Evolutionary conservation across 2,888 invertebrate genomes (phyloP).

Genomic region (Melanostoma mellinum): DNA sequence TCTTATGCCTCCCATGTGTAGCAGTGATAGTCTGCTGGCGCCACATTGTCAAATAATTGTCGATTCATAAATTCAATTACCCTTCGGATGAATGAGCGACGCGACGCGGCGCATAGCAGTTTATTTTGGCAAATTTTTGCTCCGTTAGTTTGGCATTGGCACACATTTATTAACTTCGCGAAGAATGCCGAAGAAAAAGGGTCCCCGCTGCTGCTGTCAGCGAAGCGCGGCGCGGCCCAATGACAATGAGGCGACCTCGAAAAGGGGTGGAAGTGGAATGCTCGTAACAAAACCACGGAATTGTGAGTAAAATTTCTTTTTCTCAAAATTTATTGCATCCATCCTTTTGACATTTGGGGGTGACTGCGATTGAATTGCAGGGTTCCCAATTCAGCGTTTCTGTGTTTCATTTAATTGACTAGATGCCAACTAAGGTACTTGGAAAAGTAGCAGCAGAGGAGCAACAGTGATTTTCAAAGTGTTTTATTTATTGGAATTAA

Average conservation of each 20-base stretch:
- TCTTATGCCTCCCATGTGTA: not conserved
- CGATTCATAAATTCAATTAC: slow-evolving; percentile 71
- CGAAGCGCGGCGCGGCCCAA: too few species aligned
- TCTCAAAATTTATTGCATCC: slow-evolving; percentile 69
- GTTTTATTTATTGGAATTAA: too few species aligned
- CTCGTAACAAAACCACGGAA: slow-evolving; percentile 45
- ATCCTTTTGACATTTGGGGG: slow-evolving; percentile 51
- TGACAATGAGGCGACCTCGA: not conserved
- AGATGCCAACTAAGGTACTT: not conserved
- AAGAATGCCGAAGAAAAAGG: slow-evolving; percentile 55
- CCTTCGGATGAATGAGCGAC: slow-evolving; percentile 43
- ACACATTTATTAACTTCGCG: slow-evolving; percentile 64
- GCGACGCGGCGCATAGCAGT: not conserved
- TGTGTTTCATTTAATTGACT: not conserved
- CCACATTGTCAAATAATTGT: slow-evolving; percentile 72
- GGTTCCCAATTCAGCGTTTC: not conserved
- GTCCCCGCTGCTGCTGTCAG: slow-evolving; percentile 7
- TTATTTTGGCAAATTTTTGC: slow-evolving; percentile 40
- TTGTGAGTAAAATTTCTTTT: slow-evolving; percentile 43
- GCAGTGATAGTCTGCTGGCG: slow-evolving; percentile 54
- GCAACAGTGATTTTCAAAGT: too few species aligned
- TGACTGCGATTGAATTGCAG: not conserved
- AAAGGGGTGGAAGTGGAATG: slow-evolving; percentile 26
- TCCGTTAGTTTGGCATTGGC: slow-evolving; percentile 45
- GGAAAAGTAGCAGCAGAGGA: too few species aligned